Evolutionary conservation across 2,797 vertebrate species (phyloP), one percentile per base, ranked within the genome.

Genomic region (Ateles fusciceps): DNA sequence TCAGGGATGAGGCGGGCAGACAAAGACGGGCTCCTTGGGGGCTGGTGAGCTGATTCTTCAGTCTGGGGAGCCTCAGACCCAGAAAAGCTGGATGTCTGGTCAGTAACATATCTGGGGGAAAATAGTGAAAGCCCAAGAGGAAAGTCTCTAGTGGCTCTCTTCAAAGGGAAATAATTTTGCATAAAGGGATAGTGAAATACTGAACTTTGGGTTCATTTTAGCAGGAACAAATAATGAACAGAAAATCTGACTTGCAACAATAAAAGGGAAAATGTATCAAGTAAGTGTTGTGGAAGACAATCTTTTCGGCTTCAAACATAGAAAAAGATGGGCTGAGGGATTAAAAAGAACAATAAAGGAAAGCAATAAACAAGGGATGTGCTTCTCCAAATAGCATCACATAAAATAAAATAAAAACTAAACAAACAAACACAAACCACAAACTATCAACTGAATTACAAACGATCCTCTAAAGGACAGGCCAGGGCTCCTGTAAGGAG

Each of bases 1-100:
- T 76, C 71, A 36, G 59, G 52, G 36, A 72, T 0, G 30, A 48
- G 48, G 30, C 1, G 3, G 61, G 48, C 42, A 48, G 21, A 24
- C 3, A 7, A 44, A 88, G 55, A 46, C 5, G 11, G n/a, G 17
- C 39, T 64, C 81, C 1, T 0, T 0, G 2, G 21, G 26, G 39
- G 19, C 44, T 14, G 44, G 55, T 89, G 36, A 78, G 44, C 44
- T 42, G 36, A 55, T 26, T 21, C 48, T 72, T 33, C 15, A 36
- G 15, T 26, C 19, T 0, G 19, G 44, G 48, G 24, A 78, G 22
- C 13, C 26, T 59, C 14, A 30, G 22, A 74, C 13, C 46, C 46
- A 91, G 68, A 83, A 71, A 22, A 59, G 46, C n/a, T 42, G 46
- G 22, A 36, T 57, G 59, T 79, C 64, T 28, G 5, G 21, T 39